Evolutionary conservation across 2,888 invertebrate genomes (phyloP).

Genomic region (Andrena minutula): DNA sequence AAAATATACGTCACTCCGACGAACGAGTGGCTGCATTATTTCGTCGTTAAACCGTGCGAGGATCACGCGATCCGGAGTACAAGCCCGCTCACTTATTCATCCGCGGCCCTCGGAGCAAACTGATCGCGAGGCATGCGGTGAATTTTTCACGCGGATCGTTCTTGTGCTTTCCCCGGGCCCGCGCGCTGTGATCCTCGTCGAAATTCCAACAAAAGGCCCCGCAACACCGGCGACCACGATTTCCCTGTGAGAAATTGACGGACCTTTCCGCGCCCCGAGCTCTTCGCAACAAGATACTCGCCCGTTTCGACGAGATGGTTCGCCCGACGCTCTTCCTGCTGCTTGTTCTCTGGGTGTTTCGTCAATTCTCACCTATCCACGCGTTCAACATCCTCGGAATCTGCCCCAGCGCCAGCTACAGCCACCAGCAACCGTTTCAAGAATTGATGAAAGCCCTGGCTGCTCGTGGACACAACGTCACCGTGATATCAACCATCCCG

Average conservation of each 20-base stretch:
- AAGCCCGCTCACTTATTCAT: conserved; percentile 68
- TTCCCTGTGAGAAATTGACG: conserved; percentile 59
- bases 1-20: conserved; percentile 54
- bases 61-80: conserved; percentile 56
- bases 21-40: conserved; percentile 63
- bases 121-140: conserved; percentile 69
- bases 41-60: conserved; percentile 46
- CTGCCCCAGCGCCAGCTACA: conserved; percentile 80
- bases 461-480: conserved; percentile 76
- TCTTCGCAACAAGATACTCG: conserved; percentile 12
- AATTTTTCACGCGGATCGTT: conserved; percentile 66
- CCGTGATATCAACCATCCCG: conserved; percentile 79
- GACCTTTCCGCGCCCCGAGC: conserved; percentile 41
- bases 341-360: conserved; percentile 34
- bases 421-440: conserved; percentile 82
- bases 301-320: conserved; percentile 35
- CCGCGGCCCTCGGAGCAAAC: conserved; percentile 59
- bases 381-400: conserved; percentile 80
- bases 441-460: conserved; percentile 80
- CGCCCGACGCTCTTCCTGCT: conserved; percentile 30
- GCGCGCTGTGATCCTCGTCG: conserved; percentile 34
- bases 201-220: conserved; percentile 53
- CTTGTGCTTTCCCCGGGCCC: conserved; percentile 21
- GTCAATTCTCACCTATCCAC: conserved; percentile 26
- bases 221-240: conserved; percentile 52